Base-by-base conservation (phyloP, 2,888 invertebrate genomes). In the Acrocyrtus sp. region DNA sequence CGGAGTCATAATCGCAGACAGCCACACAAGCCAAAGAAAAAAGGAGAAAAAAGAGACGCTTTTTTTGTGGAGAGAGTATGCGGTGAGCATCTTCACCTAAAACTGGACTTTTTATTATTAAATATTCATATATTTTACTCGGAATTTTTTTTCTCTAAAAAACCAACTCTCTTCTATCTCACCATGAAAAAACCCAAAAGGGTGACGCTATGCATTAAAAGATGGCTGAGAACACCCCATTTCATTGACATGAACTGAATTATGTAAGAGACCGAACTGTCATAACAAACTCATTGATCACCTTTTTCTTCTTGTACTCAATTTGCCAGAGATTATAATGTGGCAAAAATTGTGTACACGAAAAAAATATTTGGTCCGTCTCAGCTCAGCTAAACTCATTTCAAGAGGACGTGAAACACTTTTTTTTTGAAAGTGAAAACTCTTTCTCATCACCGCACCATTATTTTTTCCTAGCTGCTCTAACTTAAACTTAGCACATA, bases 281-380 rank as follows among this genome's bases (percentile, higher is more conserved):
- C 76, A 76, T 76, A 76, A 76, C 76, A 76, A 69, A 29, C 60
- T 60, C 76, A 76, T 76, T 76, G 76, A 74, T 76, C 76, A 76
- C 70, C 65, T 62, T 47, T 43, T 51, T 58, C n/a, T n/a, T n/a
- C n/a, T n/a, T n/a, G n/a, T n/a, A n/a, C n/a, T n/a, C n/a, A n/a
- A n/a, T n/a, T n/a, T n/a, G n/a, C n/a, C n/a, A 58, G 45, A 58
- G 45, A n/a, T 43, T 43, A 17, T 17, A 6, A 43, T n/a, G 43
- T 43, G 3, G 17, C 17, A 43, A 43, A n/a, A 43, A 43, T 43
- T n/a, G 17, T n/a, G 15, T 43, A 15, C 15, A n/a, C 3, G 43
- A 43, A n/a, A 43, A n/a, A 17, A 43, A 43, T 43, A 43, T n/a
- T n/a, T n/a, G 43, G 43, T 43, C n/a, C 17, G 43, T 43, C 15